Base-by-base conservation (phyloP, 2,888 invertebrate genomes). In the Hemicrepidius hirtus region DNA sequence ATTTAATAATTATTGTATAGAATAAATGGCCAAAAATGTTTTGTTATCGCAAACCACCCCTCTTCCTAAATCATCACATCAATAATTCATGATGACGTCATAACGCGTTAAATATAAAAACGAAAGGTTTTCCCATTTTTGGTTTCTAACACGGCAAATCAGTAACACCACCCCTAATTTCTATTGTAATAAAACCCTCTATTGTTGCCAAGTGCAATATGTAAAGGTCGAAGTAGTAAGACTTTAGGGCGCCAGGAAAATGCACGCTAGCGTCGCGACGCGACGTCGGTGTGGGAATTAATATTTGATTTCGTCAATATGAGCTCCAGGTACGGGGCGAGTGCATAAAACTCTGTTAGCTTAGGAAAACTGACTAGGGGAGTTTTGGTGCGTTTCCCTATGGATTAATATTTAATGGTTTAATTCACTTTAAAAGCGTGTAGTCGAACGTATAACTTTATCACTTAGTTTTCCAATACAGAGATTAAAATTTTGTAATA, bases 281-380 rank as follows among this genome's bases (percentile, higher is more conserved):
- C 68, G 68, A 60, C 60, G 68, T 21, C 49, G 44, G 60, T 46
- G 57, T 60, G 60, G 18, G 18, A 9, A 18, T 63, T 63, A 24
- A 63, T 63, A 63, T 63, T 63, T 63, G 13, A 49, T 63, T 63
- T 49, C 46, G 57, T 67, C 66, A 57, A 68, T 68, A 68, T 20
- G 32, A 55, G 41, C 55, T 16, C 44, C 66, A 57, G 66, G 55
- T 67, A 67, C 53, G 65, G 60, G 65, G 60, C 21, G 24, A 35
- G 57, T 57, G 35, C 35, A 50, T 50, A 50, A 50, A 50, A 50
- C 9, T 18, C 50, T 4, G n/a, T n/a, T n/a, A n/a, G n/a, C n/a
- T n/a, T n/a, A n/a, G n/a, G n/a, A 16, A 9, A 9, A 24, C 53
- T n/a, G 32, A 28, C 28, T 24, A 10, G 55, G 10, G 35, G 55